Evolutionary conservation across 2,888 invertebrate genomes (phyloP), one percentile per base, ranked within the genome.

Genomic region (Chaetogeoica ovagalla): DNA sequence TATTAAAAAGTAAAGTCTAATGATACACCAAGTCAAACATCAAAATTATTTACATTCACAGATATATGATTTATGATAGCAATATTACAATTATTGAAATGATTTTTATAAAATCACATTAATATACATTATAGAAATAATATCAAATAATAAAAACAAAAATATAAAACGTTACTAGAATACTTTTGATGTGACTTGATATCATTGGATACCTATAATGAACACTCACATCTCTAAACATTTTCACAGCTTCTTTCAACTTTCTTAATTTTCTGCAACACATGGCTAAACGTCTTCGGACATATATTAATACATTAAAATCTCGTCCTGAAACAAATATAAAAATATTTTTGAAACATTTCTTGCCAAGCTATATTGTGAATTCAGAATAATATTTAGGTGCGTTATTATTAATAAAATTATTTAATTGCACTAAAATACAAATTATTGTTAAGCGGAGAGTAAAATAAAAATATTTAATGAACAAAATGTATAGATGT

Each of bases 201-300:
- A 43, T 39, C 13, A 39, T n/a, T 65, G 21, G n/a, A 65, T 39
- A 9, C n/a, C 30, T 0, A n/a, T 57, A 70, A 11, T 15, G 21
- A 39, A 23, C 52, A 85, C 87, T 86, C 85, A 90, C 89, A 88
- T 98, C 98, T 85, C 97, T 91, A 89, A 98, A 97, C 90, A 96
- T 93, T 87, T 98, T 97, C 43, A 97, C 93, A 0, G 97, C 96
- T 87, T 98, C 98, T 87, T 96, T 94, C 83, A 97, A 89, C 84
- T 96, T 93, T 17, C 97, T 97, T 81, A 98, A 89, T 85, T 97
- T 96, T 81, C 98, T 90, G 55, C 96, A 95, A 88, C 97, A 98
- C 97, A 98, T 97, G n/a, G 97, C 98, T 82, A 97, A 87, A 83
- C 98, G 90, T 81, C 98, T 90, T 87, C 95, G 94, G 79, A 97